These are phyloP conservation scores for Melanocharis versteri DNA, from an alignment of 2,113 vertebrate genomes.

Conservation along the genomic window DNA sequence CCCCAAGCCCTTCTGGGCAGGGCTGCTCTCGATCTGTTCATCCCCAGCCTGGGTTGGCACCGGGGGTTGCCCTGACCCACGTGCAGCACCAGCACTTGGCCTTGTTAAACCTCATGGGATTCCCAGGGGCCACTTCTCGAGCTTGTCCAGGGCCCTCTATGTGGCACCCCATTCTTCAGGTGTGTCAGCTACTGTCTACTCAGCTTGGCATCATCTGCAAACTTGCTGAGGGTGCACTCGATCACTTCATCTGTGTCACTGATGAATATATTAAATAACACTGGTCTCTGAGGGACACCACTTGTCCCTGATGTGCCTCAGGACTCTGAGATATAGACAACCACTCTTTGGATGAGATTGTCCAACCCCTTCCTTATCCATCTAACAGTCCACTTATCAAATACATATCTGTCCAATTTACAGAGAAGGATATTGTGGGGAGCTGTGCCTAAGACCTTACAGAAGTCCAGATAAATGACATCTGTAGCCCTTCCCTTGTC, in stretches of 20 bases:
- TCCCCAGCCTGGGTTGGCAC: background rate
- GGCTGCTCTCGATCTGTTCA: background rate
- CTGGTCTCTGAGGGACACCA: background rate
- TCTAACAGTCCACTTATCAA: background rate
- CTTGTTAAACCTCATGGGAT: background rate
- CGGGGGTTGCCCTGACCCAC: background rate
- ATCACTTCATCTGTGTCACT: background rate
- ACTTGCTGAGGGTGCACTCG: background rate
- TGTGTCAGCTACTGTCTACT: too few relatives aligned
- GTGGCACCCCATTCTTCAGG: background rate
- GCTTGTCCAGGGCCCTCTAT: background rate
- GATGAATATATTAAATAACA: background rate
- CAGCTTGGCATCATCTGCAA: background rate
- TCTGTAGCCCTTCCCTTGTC: background rate
- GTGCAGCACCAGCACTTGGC: too few relatives aligned
- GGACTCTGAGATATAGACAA: background rate
- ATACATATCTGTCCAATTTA: background rate
- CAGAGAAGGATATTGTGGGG: background rate
- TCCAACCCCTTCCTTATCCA: background rate
- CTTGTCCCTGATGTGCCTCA: background rate
- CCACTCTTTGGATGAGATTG: background rate
- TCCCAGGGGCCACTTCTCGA: rapidly evolving
- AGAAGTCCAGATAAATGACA: background rate
- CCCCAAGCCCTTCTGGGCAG: background rate
- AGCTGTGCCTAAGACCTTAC: background rate